A percentile compares a stretch with the other conserved stretches of the same genome.
Conservation (phyloP, 2,888 invertebrate species). For the Hemaris fuciformis region DNA sequence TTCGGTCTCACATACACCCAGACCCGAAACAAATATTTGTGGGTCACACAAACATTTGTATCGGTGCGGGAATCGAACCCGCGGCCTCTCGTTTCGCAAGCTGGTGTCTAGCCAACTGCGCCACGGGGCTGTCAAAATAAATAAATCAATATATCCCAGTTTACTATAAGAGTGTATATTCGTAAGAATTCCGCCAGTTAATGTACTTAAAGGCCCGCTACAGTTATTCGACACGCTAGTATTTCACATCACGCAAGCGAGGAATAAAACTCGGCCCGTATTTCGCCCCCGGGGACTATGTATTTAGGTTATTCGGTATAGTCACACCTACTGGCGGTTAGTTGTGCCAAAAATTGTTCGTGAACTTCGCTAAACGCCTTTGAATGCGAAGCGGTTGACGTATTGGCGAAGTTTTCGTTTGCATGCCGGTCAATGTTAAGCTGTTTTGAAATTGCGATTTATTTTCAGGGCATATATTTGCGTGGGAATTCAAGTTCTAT, state of each 20-base stretch:
- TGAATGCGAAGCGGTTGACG: not conserved
- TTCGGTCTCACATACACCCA: no score
- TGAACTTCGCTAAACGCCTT: not conserved
- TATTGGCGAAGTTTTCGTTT: not conserved
- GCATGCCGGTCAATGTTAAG: no score
- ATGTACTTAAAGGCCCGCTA: conserved; percentile 29
- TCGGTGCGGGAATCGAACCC: no score
- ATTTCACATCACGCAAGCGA: conserved; percentile 26
- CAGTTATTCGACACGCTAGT: conserved; percentile 39
- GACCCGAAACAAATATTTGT: no score
- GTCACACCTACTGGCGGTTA: not conserved
- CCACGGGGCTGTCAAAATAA: no score
- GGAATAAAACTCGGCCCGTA: conserved; percentile 19
- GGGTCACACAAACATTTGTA: no score
- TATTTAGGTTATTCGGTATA: conserved; percentile 28
- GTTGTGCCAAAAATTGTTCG: not conserved
- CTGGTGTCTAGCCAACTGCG: no score
- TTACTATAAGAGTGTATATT: not conserved
- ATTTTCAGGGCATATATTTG: no score
- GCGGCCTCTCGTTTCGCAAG: no score
- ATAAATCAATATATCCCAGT: not conserved
- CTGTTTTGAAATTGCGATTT: no score
- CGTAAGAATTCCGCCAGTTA: no score
- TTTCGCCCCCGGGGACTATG: conserved; percentile 16
- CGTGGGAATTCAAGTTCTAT: no score